Conservation (phyloP, 2,888 invertebrate species). For the Torymus aiolomorphi region DNA sequence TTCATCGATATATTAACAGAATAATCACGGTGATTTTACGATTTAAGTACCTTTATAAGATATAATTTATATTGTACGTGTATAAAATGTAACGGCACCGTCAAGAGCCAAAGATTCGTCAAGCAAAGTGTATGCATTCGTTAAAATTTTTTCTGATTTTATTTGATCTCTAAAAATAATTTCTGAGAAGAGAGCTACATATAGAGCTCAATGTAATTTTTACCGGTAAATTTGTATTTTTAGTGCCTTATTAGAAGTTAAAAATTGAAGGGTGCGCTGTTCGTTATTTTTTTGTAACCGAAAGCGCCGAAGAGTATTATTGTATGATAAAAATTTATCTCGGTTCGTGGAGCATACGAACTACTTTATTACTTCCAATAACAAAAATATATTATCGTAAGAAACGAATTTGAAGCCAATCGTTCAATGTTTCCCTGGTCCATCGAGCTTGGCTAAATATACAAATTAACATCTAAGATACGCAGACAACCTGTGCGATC, state of each 20-base stretch:
- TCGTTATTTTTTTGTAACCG: slow-evolving; percentile 37
- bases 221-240: slow-evolving; percentile 44
- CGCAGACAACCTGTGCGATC: slow-evolving; percentile 54
- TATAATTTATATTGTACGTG: slow-evolving; percentile 50
- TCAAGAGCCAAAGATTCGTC: slow-evolving; percentile 57
- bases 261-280: slow-evolving; percentile 41
- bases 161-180: slow-evolving; percentile 58
- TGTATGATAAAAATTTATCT: slow-evolving; percentile 52
- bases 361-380: slow-evolving; percentile 68
- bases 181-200: slow-evolving; percentile 52
- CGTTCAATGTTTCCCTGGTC: slow-evolving; percentile 60
- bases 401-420: slow-evolving; percentile 68
- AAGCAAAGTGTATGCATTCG: slow-evolving; percentile 54
- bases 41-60: slow-evolving; percentile 53
- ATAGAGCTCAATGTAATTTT: slow-evolving; percentile 52
- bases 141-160: slow-evolving; percentile 53
- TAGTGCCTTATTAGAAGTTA: slow-evolving; percentile 55
- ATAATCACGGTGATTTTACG: slow-evolving; percentile 48
- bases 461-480: slow-evolving; percentile 57
- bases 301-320: slow-evolving; percentile 50
- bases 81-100: slow-evolving; percentile 56
- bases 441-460: slow-evolving; percentile 55
- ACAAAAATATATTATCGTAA: slow-evolving; percentile 71
- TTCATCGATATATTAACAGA: slow-evolving; percentile 44
- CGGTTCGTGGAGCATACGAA: slow-evolving; percentile 54